These are phyloP conservation scores for Coelopa frigida DNA, from an alignment of 1,140 invertebrate species.

Conservation along the genomic window DNA sequence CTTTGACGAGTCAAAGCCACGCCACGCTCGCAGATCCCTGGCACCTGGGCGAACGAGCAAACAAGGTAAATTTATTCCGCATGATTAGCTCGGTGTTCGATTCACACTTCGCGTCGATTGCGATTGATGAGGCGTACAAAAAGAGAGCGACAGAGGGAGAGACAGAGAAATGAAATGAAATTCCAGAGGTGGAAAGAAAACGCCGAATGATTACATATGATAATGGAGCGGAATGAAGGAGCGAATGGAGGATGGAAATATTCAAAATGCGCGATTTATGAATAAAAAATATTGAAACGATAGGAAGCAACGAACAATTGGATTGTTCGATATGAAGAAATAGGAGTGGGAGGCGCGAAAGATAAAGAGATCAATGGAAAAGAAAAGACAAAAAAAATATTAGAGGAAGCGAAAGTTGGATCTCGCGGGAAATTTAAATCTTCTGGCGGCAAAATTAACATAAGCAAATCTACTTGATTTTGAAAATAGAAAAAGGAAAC, in stretches of 20 bases:
- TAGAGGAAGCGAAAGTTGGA: too few relatives aligned
- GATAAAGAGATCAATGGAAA: too few relatives aligned
- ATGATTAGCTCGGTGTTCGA: slow-evolving; percentile 33
- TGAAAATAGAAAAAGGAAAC: too few relatives aligned
- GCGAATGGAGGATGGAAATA: background rate
- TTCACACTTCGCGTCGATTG: slow-evolving; percentile 10
- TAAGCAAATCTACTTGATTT: too few relatives aligned
- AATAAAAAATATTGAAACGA: background rate
- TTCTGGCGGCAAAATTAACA: too few relatives aligned
- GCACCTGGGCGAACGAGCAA: too few relatives aligned
- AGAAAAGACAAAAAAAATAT: too few relatives aligned
- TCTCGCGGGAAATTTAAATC: too few relatives aligned
- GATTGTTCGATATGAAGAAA: background rate
- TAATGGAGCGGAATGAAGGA: slow-evolving; percentile 16
- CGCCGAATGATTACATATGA: slow-evolving; percentile 28
- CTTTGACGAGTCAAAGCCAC: too few relatives aligned
- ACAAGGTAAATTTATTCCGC: slow-evolving; percentile 30
- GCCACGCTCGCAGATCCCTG: too few relatives aligned
- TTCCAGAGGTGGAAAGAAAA: background rate
- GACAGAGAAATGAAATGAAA: background rate
- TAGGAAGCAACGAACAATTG: background rate
- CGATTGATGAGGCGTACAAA: slow-evolving; percentile 1
- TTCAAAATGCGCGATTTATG: too few relatives aligned
- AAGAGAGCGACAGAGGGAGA: background rate
- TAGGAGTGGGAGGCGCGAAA: too few relatives aligned